Percentiles rank a stretch among this genome's conserved stretches.
phyloP scores from a whole-genome alignment of 2,113 vertebrate genomes.

The Sminthopsis crassicaudata region DNA sequence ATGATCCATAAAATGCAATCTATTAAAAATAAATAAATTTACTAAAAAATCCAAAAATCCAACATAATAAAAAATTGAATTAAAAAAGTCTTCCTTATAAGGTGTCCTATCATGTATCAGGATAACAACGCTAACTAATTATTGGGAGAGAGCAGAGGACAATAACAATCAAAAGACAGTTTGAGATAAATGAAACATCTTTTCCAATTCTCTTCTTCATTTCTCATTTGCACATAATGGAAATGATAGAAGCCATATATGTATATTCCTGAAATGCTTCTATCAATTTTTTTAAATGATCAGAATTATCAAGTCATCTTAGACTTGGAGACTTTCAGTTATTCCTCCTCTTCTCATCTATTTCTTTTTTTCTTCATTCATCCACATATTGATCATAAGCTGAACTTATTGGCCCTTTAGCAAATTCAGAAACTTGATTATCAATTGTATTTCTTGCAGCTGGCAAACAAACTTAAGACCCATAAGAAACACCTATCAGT shows the following conservation, averaged over 20 bases:
- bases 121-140: conserved; percentile 43
- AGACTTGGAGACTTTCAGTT: neutral
- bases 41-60: too few species aligned
- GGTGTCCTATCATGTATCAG: neutral
- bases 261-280: neutral
- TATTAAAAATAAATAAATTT: too few species aligned
- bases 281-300: conserved; percentile 27
- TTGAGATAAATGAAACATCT: neutral
- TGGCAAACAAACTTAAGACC: conserved; percentile 28
- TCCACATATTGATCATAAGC: conserved; percentile 41
- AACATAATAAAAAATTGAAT: too few species aligned
- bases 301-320: neutral
- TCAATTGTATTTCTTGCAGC: conserved; percentile 58
- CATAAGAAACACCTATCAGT: conserved; percentile 14
- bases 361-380: conserved; percentile 38
- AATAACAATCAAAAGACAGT: conserved; percentile 16
- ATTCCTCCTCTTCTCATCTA: conserved; percentile 47
- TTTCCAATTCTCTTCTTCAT: neutral
- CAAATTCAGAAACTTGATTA: conserved; percentile 24
- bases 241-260: neutral
- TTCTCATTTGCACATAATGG: neutral
- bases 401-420: neutral
- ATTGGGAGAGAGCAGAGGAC: conserved; percentile 21
- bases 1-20: too few species aligned
- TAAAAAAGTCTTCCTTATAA: neutral